phyloP scores from a whole-genome alignment of 2,888 invertebrate genomes.

The Alitta virens region DNA sequence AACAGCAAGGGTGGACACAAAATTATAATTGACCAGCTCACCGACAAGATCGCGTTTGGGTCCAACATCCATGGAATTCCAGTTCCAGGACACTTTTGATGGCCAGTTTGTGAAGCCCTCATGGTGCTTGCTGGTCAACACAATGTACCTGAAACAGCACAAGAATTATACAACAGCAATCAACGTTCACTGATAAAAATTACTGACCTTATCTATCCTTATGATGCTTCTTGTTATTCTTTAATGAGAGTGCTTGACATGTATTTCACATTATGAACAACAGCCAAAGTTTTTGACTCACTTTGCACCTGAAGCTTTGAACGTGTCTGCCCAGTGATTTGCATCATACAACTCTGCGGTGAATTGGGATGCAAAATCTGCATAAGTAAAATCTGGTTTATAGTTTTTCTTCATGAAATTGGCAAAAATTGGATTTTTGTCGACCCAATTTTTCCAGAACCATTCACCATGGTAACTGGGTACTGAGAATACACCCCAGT shows the following conservation, averaged over 20 bases:
- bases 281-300: too few species aligned
- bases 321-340: conserved; percentile 78
- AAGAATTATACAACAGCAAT: too few species aligned
- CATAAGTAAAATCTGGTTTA: conserved; percentile 82
- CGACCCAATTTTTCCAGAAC: conserved; percentile 52
- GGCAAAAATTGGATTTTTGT: conserved; percentile 31
- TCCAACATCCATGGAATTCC: conserved; percentile 79
- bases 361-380: conserved; percentile 84
- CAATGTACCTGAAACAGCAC: conserved; percentile 70
- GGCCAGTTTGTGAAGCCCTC: conserved; percentile 84
- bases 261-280: too few species aligned
- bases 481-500: conserved; percentile 91
- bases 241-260: too few species aligned
- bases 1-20: too few species aligned
- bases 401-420: conserved; percentile 80
- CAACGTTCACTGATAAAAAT: too few species aligned
- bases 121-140: conserved; percentile 83
- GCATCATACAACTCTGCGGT: conserved; percentile 85
- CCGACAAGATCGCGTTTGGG: conserved; percentile 76
- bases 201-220: too few species aligned
- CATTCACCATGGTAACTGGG: conserved; percentile 70
- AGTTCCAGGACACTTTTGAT: conserved; percentile 75
- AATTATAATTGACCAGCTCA: too few species aligned
- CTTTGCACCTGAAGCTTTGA: conserved; percentile 81
- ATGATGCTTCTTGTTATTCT: too few species aligned